Conservation (phyloP, 2,888 invertebrate genomes). For the Diplazon laetatorius region DNA sequence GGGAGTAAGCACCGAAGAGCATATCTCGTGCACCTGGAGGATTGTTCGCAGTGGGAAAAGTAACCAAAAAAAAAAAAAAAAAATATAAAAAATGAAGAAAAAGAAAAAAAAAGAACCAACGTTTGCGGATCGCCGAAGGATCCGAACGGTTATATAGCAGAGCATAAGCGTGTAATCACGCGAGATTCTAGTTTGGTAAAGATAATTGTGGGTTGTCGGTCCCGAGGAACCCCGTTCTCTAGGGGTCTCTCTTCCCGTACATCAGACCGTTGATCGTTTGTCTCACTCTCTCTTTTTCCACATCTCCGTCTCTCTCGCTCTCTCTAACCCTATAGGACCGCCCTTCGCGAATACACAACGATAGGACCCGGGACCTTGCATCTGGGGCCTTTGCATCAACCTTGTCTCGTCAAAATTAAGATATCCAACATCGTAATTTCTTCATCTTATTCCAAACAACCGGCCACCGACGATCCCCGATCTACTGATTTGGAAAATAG, state of each 20-base stretch:
- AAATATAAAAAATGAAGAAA: slow-evolving; percentile 10
- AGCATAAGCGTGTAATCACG: slow-evolving; percentile 76
- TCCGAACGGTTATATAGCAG: slow-evolving; percentile 40
- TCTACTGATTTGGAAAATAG: not conserved
- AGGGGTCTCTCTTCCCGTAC: slow-evolving; percentile 40
- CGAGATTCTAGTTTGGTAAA: slow-evolving; percentile 80
- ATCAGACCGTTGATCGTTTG: slow-evolving; percentile 13
- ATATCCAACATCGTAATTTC: slow-evolving; percentile 80
- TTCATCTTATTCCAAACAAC: slow-evolving; percentile 75
- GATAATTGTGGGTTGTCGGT: slow-evolving; percentile 80
- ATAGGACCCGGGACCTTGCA: slow-evolving; percentile 21
- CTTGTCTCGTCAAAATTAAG: slow-evolving; percentile 80
- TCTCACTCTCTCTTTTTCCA: slow-evolving; percentile 31
- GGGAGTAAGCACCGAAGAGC: slow-evolving; percentile 39
- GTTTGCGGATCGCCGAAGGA: slow-evolving; percentile 30
- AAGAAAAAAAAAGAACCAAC: too few relatives aligned
- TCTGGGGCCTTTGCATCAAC: slow-evolving; percentile 42
- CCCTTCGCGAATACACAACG: slow-evolving; percentile 46
- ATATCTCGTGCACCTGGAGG: slow-evolving; percentile 71
- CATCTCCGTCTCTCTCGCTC: slow-evolving; percentile 30
- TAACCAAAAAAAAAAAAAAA: slow-evolving; percentile 6
- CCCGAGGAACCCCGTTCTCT: slow-evolving; percentile 58
- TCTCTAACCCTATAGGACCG: slow-evolving; percentile 5
- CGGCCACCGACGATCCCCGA: slow-evolving; percentile 25
- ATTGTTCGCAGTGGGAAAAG: slow-evolving; percentile 57